phyloP scores from a whole-genome alignment of 2,888 invertebrate genomes.

The Stomorhina lunata region DNA sequence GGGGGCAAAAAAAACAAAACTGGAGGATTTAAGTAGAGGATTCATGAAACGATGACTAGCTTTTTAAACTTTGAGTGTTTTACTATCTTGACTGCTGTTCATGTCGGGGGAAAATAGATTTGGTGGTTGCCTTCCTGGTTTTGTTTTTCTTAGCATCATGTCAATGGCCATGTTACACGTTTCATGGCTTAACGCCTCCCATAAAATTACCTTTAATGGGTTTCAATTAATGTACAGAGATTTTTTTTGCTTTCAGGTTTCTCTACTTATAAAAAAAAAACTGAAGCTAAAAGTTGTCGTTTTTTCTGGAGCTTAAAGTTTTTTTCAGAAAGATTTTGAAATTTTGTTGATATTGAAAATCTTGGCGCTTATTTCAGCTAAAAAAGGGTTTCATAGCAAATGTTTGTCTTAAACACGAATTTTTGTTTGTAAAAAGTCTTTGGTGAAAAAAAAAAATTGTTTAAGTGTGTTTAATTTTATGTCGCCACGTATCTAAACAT shows the following conservation, averaged over 20 bases:
- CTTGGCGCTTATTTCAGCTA: conserved; percentile 60
- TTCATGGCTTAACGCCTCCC: conserved; percentile 80
- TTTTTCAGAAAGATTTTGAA: conserved; percentile 69
- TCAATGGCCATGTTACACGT: conserved; percentile 77
- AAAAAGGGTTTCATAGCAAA: conserved; percentile 41
- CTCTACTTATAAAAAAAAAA: too few species aligned
- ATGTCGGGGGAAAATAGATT: conserved; percentile 52
- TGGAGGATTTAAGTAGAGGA: conserved; percentile 20
- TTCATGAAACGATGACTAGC: conserved; percentile 50
- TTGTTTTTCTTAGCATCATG: conserved; percentile 57
- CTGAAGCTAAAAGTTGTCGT: too few species aligned
- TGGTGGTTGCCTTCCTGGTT: conserved; percentile 59
- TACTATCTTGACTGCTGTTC: conserved; percentile 65
- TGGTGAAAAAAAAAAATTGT: conserved; percentile 48
- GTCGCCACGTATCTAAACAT: conserved; percentile 77
- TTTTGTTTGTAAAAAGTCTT: conserved; percentile 41
- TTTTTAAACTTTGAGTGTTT: conserved; percentile 63
- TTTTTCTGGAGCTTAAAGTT: conserved; percentile 23
- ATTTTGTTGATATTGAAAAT: conserved; percentile 69
- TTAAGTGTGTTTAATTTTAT: conserved; percentile 73
- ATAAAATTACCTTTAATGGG: conserved; percentile 80
- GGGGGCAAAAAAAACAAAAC: background rate
- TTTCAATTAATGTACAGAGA: conserved; percentile 78
- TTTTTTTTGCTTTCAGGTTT: conserved; percentile 66
- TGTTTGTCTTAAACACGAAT: conserved; percentile 48